Base-by-base conservation (phyloP, 2,113 vertebrate genomes). In the Petrocephalus zakoni region DNA sequence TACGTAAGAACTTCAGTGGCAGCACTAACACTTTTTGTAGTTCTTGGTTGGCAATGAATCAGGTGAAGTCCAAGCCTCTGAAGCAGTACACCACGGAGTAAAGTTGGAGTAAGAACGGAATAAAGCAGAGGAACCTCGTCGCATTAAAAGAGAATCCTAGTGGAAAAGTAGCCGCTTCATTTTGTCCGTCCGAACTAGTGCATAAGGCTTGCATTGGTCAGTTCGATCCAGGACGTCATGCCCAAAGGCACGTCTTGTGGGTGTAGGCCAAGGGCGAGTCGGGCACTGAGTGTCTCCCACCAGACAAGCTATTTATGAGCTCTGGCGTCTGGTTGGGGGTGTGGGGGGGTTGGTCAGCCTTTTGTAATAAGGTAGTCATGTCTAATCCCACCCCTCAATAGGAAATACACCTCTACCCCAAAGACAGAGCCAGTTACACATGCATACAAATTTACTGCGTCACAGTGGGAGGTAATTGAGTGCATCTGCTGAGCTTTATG, bases 331-430 rank as follows among this genome's bases (percentile, higher is more conserved):
- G 87, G 3, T 42, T 64, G 46, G 47, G 61, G 64, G 78, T 42
- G 3, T 42, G 88, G 42, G 88, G 49, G 61, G 42, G 42, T 83
- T 42, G 46, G 42, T 49, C 34, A 46, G 84, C 83, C 89, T 86
- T 88, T 85, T 86, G 85, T 85, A 83, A 86, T 47, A 88, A 81
- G 37, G 82, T 88, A 88, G 56, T 86, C 56, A 89, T 75, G 34
- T 86, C 61, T 88, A 61, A 88, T 51, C 87, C 87, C 78, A 90
- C 87, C 89, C 89, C 81, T 88, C n/a, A 64, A 86, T 88, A 88
- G 85, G 61, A 88, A 81, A 56, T 72, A 64, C 68, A 47, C 84
- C 47, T 42, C 42, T 53, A 58, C 56, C 75, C 86, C 46, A 29
- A 7, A 56, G 64, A 75, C 75, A 90, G 29, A 81, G 46, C 89